Evolutionary conservation across 2,797 vertebrate species (phyloP).

Genomic region (Salarias fasciatus): DNA sequence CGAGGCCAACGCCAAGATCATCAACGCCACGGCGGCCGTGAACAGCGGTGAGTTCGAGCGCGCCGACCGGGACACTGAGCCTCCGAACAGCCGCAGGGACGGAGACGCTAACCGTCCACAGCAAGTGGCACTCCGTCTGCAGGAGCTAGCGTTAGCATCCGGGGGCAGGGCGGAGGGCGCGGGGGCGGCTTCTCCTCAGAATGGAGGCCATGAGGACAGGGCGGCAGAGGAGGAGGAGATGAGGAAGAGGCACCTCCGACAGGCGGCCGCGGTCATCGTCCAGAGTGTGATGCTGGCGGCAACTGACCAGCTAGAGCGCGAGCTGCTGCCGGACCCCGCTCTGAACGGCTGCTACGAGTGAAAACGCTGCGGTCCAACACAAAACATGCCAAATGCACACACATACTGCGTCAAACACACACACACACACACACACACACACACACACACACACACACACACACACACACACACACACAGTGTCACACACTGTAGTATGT

Average conservation of each 20-base stretch:
- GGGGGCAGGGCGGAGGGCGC: slow-evolving; percentile 51
- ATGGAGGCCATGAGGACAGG: too few relatives aligned
- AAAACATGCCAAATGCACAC: background rate
- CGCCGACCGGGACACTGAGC: slow-evolving; percentile 58
- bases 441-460: background rate
- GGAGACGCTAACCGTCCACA: slow-evolving; percentile 54
- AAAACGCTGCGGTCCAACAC: too few relatives aligned
- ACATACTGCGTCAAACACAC: background rate
- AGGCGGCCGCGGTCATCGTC: slow-evolving; percentile 80
- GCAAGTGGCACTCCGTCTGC: slow-evolving; percentile 22
- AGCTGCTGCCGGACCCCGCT: slow-evolving; percentile 70
- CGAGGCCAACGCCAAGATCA: slow-evolving; percentile 81
- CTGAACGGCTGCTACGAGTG: slow-evolving; percentile 58
- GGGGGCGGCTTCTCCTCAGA: too few relatives aligned
- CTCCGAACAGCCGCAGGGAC: slow-evolving; percentile 51
- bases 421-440: background rate
- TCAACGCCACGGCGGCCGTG: slow-evolving; percentile 73
- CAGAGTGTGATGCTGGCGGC: slow-evolving; percentile 78
- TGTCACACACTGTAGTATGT: too few relatives aligned
- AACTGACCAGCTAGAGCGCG: slow-evolving; percentile 79
- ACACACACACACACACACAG: too few relatives aligned
- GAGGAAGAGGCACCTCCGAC: slow-evolving; percentile 64
- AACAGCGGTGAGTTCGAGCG: slow-evolving; percentile 84
- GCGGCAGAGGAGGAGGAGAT: slow-evolving; percentile 31
- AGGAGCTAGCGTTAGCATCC: slow-evolving; percentile 56